These are phyloP conservation scores for Chaenodraco wilsoni DNA, from an alignment of 2,797 vertebrate genomes.

Conservation along the genomic window DNA sequence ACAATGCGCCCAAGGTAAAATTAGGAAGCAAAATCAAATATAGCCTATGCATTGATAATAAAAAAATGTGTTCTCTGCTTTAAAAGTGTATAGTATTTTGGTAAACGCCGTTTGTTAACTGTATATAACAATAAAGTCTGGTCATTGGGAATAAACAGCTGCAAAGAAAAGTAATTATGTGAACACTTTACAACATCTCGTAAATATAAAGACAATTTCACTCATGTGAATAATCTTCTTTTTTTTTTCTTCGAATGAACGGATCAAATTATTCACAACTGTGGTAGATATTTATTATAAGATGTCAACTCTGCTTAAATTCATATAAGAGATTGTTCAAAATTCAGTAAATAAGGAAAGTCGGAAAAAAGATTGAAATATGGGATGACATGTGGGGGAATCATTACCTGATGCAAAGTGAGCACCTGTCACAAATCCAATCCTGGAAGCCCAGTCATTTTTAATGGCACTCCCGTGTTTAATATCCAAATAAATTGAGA, in stretches of 20 bases:
- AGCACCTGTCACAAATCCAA: conserved; percentile 75
- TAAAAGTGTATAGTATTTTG: conserved; percentile 1
- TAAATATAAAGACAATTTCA: not conserved
- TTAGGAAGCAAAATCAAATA: conserved; percentile 4
- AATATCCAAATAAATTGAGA: conserved; percentile 70
- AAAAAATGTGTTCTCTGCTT: conserved; percentile 9
- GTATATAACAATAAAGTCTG: not conserved
- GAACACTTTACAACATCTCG: not conserved
- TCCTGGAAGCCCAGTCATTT: conserved; percentile 50
- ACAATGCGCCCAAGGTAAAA: not conserved
- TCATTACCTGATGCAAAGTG: conserved; percentile 72
- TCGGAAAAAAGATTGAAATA: conserved; percentile 53
- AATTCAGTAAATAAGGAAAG: conserved; percentile 41
- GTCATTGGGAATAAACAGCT: not conserved
- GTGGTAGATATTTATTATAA: conserved; percentile 47
- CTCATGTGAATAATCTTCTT: not conserved
- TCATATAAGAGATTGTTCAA: conserved; percentile 41
- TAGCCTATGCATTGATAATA: not conserved
- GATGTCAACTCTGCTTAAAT: conserved; percentile 43
- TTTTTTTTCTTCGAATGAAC: not conserved
- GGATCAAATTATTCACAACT: conserved; percentile 35
- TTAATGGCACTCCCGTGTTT: conserved; percentile 61
- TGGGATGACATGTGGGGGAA: conserved; percentile 61
- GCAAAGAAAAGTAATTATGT: not conserved
- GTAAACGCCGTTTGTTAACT: not conserved